phyloP scores from a whole-genome alignment of 1,140 invertebrate species.

The Branchinecta lindahli region DNA sequence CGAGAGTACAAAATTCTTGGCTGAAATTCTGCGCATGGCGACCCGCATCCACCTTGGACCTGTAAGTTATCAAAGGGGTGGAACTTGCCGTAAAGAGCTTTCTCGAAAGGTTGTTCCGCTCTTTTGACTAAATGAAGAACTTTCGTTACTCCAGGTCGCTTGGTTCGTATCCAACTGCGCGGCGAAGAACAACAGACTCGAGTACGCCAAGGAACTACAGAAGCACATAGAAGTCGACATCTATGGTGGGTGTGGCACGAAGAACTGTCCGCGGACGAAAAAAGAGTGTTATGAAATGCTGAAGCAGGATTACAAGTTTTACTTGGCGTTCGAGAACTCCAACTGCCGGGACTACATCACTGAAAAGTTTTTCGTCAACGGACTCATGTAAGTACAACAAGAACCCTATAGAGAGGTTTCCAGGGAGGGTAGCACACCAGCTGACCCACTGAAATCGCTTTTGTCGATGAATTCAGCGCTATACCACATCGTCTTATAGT shows the following conservation, averaged over 20 bases:
- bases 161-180: conserved; percentile 96
- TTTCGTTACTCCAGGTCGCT: conserved; percentile 43
- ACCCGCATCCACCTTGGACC: no score
- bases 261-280: conserved; percentile 61
- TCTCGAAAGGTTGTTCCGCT: no score
- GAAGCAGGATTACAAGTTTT: conserved; percentile 92
- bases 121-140: no score
- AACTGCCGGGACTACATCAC: conserved; percentile 93
- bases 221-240: conserved; percentile 82
- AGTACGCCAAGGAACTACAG: conserved; percentile 67
- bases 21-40: no score
- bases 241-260: conserved; percentile 74
- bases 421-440: no score
- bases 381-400: conserved; percentile 48
- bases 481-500: no score
- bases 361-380: conserved; percentile 92
- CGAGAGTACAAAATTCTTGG: no score
- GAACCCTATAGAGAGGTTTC: background rate
- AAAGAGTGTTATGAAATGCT: conserved; percentile 74
- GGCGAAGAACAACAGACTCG: conserved; percentile 65
- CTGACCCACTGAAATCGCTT: no score
- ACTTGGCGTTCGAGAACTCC: conserved; percentile 91
- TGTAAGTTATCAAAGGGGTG: no score
- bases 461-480: no score
- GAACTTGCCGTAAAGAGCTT: no score